phyloP scores from a whole-genome alignment of 2,888 invertebrate species.

The Cerastis leucographa region DNA sequence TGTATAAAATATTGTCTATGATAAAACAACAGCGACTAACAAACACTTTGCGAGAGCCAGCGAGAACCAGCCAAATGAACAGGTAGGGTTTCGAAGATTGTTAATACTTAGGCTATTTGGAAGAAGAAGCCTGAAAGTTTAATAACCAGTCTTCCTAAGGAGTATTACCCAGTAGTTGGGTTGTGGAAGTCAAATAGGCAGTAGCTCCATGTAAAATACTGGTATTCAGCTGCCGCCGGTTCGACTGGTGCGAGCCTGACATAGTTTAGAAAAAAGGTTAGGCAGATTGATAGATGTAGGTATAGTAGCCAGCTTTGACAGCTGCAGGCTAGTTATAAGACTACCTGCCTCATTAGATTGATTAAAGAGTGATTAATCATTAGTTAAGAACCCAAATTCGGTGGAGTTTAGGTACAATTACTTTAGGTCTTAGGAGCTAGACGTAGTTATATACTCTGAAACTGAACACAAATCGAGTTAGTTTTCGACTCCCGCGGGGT shows the following conservation, averaged over 20 bases:
- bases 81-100: neutral
- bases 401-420: neutral
- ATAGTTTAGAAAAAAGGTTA: too few species aligned
- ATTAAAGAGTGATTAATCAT: neutral
- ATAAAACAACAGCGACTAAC: neutral
- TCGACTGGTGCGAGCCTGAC: too few species aligned
- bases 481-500: conserved; percentile 12
- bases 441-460: neutral
- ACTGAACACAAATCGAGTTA: conserved; percentile 29
- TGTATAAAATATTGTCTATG: neutral
- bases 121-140: too few species aligned
- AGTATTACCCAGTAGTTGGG: too few species aligned
- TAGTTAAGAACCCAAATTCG: neutral
- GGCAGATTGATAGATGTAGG: neutral
- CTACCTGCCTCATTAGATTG: neutral
- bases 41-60: neutral
- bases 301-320: neutral
- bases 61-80: neutral
- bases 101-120: too few species aligned
- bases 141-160: too few species aligned
- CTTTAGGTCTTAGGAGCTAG: neutral
- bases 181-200: too few species aligned
- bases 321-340: neutral
- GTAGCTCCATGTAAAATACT: too few species aligned
- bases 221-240: too few species aligned